Evolutionary conservation across 2,113 vertebrate species (phyloP), one percentile per base, ranked within the genome.

Genomic region (Rhinolophus ferrumequinum): DNA sequence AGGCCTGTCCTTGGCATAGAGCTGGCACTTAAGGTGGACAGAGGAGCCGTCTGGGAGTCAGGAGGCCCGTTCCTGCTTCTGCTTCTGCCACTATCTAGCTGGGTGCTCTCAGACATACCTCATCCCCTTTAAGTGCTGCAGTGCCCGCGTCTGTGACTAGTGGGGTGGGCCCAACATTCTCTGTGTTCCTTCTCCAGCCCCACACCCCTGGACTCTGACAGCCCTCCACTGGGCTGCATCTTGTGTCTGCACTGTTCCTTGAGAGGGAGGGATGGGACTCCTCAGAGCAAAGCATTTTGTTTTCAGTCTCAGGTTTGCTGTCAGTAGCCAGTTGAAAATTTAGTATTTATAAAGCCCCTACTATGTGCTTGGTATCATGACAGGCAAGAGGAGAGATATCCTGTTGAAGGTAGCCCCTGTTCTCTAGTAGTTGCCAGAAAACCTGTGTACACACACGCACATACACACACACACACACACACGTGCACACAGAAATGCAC

Each of bases 51-150:
- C 73, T 38, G 11, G 13, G 15, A 12, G 22, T 30, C 60, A 15
- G 44, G 60, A 47, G 52, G 13, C 30, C 35, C 54, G 0, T 60
- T 50, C 41, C 54, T 0, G 0, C 9, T 52, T 13, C 12, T 50
- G 47, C 47, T 50, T 47, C 72, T 56, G 21, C 56, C 1, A 7
- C 7, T 24, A 0, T 52, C 18, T 18, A 2, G 11, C 76, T 11
- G 22, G 83, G 35, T 0, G 0, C n/a, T 12, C 26, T 82, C n/a
- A 82, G 28, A 9, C 1, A 66, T 9, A 4, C 9, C 50, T 21
- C 2, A 0, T 8, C n/a, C 30, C 30, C 14, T 47, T 22, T 54
- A 24, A 3, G 22, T 0, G 0, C 18, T 18, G 6, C 28, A 14
- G 28, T 5, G 33, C 18, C 21, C 44, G 35, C 8, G 15, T 16